Evolutionary conservation across 1,140 invertebrate species (phyloP), one percentile per base, ranked within the genome.

Genomic region (Intoshia linei): DNA sequence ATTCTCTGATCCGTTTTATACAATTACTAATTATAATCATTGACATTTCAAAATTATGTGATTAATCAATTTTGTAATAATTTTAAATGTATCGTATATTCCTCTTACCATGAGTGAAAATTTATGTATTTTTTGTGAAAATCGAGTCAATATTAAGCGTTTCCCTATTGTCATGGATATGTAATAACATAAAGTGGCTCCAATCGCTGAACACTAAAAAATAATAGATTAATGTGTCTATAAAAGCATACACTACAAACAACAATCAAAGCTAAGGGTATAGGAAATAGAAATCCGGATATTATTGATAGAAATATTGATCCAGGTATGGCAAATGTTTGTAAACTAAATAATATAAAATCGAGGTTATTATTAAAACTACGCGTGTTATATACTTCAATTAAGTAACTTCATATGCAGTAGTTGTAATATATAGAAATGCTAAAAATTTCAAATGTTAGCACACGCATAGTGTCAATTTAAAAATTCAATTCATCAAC

Each of bases 311-410:
- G 61, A 53, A 92, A 93, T 50, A 98, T 73, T 22, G 84, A 93
- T 44, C 87, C 87, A 44, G 87, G 87, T 62, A 98, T 95, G 44
- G 84, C 87, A 63, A 95, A 95, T 41, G 87, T 84, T 67, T 98
- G 87, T 45, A 98, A 67, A 61, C 79, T 90, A 44, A 34, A 37
- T 15, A 21, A 17, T 33, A 2, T 10, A 7, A 29, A 31, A 21
- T 0, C 1, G 17, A 23, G 18, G 22, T 38, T 30, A 34, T 22
- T n/a, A 22, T 32, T 39, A 36, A 37, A 34, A 27, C n/a, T 21
- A 37, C 39, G 14, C 17, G 35, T 24, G 19, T 21, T 22, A 2
- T 22, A 3, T 22, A 30, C 23, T 20, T n/a, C n/a, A 2, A 36
- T 3, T 4, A 10, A 36, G 13, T 23, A 36, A n/a, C 13, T 10